A percentile compares a stretch with the other conserved stretches of the same genome.
These are phyloP conservation scores for Nanger granti DNA, from an alignment of 2,113 vertebrate genomes.

Conservation along the genomic window DNA sequence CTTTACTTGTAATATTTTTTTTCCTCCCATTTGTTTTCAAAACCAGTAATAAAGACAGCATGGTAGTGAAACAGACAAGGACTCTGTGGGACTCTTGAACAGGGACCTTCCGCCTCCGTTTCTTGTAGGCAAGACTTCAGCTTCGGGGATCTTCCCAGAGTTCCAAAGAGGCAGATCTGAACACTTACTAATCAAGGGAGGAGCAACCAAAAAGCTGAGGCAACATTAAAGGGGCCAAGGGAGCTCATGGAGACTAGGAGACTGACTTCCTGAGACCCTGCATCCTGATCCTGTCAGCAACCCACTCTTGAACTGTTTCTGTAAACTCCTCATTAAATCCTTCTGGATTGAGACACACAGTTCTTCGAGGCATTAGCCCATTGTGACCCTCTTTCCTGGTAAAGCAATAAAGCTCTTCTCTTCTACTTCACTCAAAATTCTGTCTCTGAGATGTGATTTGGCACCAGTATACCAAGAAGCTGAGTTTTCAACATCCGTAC, in stretches of 20 bases:
- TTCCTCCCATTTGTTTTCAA: background rate
- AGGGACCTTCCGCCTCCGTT: accelerated
- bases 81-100: background rate
- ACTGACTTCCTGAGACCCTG: background rate
- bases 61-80: background rate
- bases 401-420: background rate
- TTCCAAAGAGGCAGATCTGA: background rate
- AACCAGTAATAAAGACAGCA: background rate
- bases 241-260: background rate
- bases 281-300: background rate
- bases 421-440: background rate
- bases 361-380: background rate
- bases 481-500: background rate
- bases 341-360: background rate
- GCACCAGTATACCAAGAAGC: background rate
- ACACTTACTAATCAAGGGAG: background rate
- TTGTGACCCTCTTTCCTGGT: background rate
- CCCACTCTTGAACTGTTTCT: background rate
- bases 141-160: background rate
- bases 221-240: background rate
- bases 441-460: background rate
- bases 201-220: background rate
- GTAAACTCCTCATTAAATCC: background rate
- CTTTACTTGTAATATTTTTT: background rate
- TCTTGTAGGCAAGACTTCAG: background rate